Evolutionary conservation across 64 coral and sea anemone genomes (phyloP), one percentile per base, ranked within the genome.

Genomic region (Trachythela sp.): DNA sequence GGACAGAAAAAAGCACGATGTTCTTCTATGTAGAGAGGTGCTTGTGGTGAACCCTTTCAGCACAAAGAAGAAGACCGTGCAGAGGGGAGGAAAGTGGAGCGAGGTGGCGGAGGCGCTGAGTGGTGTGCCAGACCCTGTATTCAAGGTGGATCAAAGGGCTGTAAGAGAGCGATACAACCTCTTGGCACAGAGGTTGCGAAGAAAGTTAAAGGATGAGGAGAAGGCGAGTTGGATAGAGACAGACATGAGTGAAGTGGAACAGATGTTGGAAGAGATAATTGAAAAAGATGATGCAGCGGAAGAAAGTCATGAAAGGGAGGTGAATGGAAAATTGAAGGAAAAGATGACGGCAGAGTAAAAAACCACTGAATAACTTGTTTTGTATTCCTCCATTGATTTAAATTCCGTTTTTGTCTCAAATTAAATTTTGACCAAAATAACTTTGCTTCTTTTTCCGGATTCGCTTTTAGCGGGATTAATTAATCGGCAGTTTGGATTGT

Each of bases 1-100:
- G 86, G 86, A 64, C 86, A 39, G 87, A 88, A 9, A n/a, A n/a
- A 70, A 88, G 11, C 87, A 88, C 41, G 87, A 88, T 33, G 35
- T 0, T 58, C 13, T 88, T 8, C n/a, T 88, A 34, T 88, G 58
- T 10, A 49, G 87, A 26, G 87, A 88, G n/a, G 72, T 88, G 39
- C 36, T 88, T 9, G 64, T 54, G 0, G 36, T 88, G 0, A n/a
- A 88, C 26, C 87, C 87, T 45, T 88, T 88, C 30, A 48, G 22
- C 1, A 43, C 58, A 5, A 88, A 27, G 15, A 88, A 88, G 33
- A 34, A 42, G 0, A 71, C 87, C 39, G 60, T 88, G 1, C 35
- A 67, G 51, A 70, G 59, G 9, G 87, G 87, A 29, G 17, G 35
- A 8, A 71, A 71, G 15, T 88, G 87, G 87, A 68, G 4, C 4